Evolutionary conservation across 92 coral and sea anemone genomes (phyloP).

Genomic region (Montipora capitata): DNA sequence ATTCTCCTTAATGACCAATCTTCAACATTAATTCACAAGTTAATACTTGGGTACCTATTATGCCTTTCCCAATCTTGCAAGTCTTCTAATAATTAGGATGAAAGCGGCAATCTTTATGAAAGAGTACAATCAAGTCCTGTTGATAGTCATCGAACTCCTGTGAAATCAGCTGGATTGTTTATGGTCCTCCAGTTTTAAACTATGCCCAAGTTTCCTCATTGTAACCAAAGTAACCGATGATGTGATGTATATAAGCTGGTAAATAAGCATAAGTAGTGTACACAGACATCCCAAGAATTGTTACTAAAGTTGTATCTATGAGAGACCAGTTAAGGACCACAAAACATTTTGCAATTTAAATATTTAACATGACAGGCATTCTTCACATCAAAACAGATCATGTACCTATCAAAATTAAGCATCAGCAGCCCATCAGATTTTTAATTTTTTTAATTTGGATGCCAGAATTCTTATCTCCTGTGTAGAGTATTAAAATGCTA

Average conservation of each 20-base stretch:
- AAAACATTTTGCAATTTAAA: not conserved
- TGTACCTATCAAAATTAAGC: too few relatives aligned
- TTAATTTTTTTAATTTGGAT: too few relatives aligned
- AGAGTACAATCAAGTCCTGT: not conserved
- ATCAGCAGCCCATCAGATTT: too few relatives aligned
- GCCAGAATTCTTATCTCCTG: too few relatives aligned
- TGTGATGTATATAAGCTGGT: constrained; percentile 88
- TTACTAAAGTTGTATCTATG: constrained; percentile 88
- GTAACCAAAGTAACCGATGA: constrained; percentile 78
- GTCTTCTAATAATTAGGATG: not conserved
- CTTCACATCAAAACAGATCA: not conserved
- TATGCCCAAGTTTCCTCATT: constrained; percentile 24
- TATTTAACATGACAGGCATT: not conserved
- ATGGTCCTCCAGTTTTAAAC: not conserved
- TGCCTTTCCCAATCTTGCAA: too few relatives aligned
- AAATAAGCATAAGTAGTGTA: constrained; percentile 95
- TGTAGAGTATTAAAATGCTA: too few relatives aligned
- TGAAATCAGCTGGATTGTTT: not conserved
- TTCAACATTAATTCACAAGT: not conserved
- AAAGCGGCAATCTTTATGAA: not conserved
- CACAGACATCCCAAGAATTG: constrained; percentile 95
- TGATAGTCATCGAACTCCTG: not conserved
- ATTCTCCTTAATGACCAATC: too few relatives aligned
- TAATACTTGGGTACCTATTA: not conserved
- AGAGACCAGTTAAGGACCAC: constrained; percentile 69